Evolutionary conservation across 1,140 invertebrate genomes (phyloP).

Genomic region (Drosophila erecta): DNA sequence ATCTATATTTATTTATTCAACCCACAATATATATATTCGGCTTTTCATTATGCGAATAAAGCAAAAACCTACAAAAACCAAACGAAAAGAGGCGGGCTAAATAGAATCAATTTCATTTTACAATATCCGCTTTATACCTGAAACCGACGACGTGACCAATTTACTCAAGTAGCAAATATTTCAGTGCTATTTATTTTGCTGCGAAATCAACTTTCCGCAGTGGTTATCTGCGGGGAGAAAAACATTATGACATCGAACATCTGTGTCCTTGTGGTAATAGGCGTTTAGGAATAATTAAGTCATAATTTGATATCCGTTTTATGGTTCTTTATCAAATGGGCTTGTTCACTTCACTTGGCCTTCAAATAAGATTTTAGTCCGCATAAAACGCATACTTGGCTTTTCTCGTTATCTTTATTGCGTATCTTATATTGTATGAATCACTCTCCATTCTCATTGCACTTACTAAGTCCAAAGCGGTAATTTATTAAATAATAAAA

Average conservation of each 20-base stretch:
- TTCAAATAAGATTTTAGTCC: not conserved
- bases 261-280: constrained; percentile 47
- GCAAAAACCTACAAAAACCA: constrained; percentile 33
- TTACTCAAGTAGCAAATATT: constrained; percentile 77
- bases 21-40: constrained; percentile 59
- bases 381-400: not conserved
- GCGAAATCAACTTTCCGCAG: constrained; percentile 58
- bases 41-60: constrained; percentile 60
- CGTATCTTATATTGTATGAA: not conserved
- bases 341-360: not conserved
- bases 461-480: too few relatives aligned
- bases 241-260: constrained; percentile 28
- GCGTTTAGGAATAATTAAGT: constrained; percentile 75
- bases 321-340: constrained; percentile 14
- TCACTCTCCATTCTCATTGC: too few relatives aligned
- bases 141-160: constrained; percentile 73
- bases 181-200: constrained; percentile 67
- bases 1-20: constrained; percentile 76
- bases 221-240: constrained; percentile 6
- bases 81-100: constrained; percentile 13
- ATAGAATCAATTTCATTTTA: constrained; percentile 79
- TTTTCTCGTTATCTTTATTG: not conserved
- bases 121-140: constrained; percentile 82
- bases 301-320: constrained; percentile 68
- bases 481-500: too few relatives aligned